Evolutionary conservation across 2,797 vertebrate genomes (phyloP).

Genomic region (Sebastes matsubarae): DNA sequence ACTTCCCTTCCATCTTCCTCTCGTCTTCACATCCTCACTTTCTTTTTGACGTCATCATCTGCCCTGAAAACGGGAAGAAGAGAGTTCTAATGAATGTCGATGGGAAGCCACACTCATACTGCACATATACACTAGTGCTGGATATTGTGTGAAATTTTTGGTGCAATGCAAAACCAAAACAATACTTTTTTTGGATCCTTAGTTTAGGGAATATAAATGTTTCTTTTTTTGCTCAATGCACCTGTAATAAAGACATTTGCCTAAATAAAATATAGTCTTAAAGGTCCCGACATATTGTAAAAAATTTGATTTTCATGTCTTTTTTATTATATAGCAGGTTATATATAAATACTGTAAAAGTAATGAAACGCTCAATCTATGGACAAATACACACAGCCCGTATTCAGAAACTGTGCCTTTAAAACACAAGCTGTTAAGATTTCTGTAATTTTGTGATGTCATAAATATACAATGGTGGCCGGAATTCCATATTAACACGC

Average conservation of each 20-base stretch:
- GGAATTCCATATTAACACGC: too few species aligned
- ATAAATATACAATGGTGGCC: too few species aligned
- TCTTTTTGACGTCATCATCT: neutral
- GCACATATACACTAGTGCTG: neutral
- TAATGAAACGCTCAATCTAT: too few species aligned
- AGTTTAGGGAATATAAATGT: neutral
- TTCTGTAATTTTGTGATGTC: too few species aligned
- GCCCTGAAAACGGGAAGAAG: neutral
- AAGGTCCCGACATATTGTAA: neutral
- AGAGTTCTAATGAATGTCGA: neutral
- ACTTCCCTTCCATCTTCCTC: neutral
- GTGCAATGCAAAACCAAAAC: neutral
- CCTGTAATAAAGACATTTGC: neutral
- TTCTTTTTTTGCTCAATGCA: neutral
- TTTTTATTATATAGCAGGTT: too few species aligned
- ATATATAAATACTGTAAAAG: too few species aligned
- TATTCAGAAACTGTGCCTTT: too few species aligned
- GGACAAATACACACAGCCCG: too few species aligned
- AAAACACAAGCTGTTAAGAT: too few species aligned
- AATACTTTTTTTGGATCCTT: neutral
- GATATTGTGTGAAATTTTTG: fast-evolving
- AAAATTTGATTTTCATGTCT: neutral
- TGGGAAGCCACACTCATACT: neutral
- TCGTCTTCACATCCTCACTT: neutral
- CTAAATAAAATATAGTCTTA: neutral